These are phyloP conservation scores for Drosophila bunnanda DNA, from an alignment of 2,888 invertebrate species.

Conservation along the genomic window DNA sequence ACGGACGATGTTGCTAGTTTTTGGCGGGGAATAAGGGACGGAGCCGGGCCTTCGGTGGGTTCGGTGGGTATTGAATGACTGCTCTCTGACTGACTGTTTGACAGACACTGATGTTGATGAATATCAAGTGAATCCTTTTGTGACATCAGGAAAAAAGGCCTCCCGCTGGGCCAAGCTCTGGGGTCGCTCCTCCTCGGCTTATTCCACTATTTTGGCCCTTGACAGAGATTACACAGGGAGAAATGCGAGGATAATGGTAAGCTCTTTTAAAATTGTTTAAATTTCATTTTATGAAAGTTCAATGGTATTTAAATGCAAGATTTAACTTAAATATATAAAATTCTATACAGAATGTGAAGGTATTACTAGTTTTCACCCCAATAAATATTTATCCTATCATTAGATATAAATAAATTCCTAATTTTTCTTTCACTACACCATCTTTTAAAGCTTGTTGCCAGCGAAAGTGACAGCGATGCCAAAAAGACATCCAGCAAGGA, in stretches of 20 bases:
- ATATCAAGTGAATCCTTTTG: slow-evolving; percentile 85
- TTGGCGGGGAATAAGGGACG: slow-evolving; percentile 22
- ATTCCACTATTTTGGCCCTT: slow-evolving; percentile 20
- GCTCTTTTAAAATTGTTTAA: too few relatives aligned
- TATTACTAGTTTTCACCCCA: not conserved
- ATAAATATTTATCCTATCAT: not conserved
- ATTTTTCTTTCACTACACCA: slow-evolving; percentile 6
- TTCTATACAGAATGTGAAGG: too few relatives aligned
- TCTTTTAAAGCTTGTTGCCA: slow-evolving; percentile 65
- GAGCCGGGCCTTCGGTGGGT: slow-evolving; percentile 19
- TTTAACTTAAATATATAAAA: not conserved
- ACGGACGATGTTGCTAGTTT: slow-evolving; percentile 61
- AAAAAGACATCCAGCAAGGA: slow-evolving; percentile 28
- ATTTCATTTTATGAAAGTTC: too few relatives aligned
- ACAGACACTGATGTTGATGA: slow-evolving; percentile 84
- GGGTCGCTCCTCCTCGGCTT: slow-evolving; percentile 34
- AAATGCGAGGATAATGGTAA: too few relatives aligned
- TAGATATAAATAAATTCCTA: not conserved
- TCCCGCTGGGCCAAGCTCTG: slow-evolving; percentile 70
- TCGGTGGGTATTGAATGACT: slow-evolving; percentile 62
- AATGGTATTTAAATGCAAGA: not conserved
- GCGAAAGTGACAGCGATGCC: slow-evolving; percentile 73
- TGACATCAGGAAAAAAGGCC: slow-evolving; percentile 80
- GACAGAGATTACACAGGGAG: not conserved
- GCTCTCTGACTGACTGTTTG: slow-evolving; percentile 72